Conservation (phyloP, 2,797 vertebrate genomes). For the Sebastes glaucus region DNA sequence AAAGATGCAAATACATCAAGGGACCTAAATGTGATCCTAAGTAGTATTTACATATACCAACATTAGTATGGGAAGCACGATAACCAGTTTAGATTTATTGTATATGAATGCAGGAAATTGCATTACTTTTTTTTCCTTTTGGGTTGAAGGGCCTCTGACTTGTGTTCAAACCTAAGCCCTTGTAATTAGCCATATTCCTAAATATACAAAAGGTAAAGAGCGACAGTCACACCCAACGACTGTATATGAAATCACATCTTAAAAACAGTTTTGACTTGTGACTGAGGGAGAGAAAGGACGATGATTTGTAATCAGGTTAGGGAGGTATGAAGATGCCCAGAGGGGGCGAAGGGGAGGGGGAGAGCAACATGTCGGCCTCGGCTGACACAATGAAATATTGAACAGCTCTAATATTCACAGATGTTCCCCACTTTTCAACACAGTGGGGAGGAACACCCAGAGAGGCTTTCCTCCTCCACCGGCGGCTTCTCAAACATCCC, state of each 20-base stretch:
- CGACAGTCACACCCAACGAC: background rate
- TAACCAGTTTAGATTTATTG: background rate
- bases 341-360: background rate
- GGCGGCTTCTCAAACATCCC: conserved; percentile 23
- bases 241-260: background rate
- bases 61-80: background rate
- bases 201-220: background rate
- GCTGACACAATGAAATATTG: conserved; percentile 76
- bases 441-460: conserved; percentile 38
- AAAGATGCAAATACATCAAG: background rate
- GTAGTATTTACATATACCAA: background rate
- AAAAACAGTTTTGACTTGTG: background rate
- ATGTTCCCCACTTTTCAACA: conserved; percentile 67
- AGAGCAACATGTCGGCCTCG: conserved; percentile 41
- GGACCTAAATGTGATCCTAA: background rate
- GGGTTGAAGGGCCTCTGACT: background rate
- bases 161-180: background rate
- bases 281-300: background rate
- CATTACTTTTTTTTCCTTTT: background rate
- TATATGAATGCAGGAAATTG: background rate
- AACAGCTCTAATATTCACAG: conserved; percentile 78
- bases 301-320: conserved; percentile 11
- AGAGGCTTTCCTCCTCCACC: conserved; percentile 21
- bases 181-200: background rate
- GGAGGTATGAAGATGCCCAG: conserved; percentile 4